A percentile compares a stretch with the other conserved stretches of the same genome.
Conservation (phyloP, 35 echinoderm and acorn worm genomes). For the Ophioderma brevispina region DNA sequence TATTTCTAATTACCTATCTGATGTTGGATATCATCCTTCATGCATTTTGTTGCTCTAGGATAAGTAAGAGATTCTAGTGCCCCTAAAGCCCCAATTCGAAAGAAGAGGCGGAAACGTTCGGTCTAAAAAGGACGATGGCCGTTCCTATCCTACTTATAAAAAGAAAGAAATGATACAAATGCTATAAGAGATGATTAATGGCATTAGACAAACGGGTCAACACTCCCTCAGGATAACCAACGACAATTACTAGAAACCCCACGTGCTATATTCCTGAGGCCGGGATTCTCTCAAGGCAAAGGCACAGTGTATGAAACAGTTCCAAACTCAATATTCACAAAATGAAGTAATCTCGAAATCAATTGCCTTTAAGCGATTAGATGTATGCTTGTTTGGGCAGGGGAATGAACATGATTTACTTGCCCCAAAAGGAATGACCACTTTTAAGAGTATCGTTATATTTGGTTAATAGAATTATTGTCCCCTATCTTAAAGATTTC, state of each 20-base stretch:
- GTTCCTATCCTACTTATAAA: conserved; percentile 19
- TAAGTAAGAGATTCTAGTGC: conserved; percentile 35
- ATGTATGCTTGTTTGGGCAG: conserved; percentile 20
- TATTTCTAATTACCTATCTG: conserved; percentile 7
- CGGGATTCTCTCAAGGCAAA: conserved; percentile 27
- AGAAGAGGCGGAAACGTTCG: conserved; percentile 47
- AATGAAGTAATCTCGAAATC: conserved; percentile 8
- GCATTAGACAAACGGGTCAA: background rate
- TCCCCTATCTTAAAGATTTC: background rate
- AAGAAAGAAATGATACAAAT: conserved; percentile 40
- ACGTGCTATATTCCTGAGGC: conserved; percentile 10
- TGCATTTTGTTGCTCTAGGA: background rate
- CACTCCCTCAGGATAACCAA: background rate
- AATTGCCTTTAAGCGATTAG: background rate
- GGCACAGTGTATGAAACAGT: conserved; percentile 8
- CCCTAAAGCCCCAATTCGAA: conserved; percentile 11
- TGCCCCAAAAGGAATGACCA: conserved; percentile 18
- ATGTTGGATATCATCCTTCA: conserved; percentile 33
- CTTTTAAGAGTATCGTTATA: conserved; percentile 39
- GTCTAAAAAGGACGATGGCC: background rate
- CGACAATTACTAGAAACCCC: conserved; percentile 23
- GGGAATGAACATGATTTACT: conserved; percentile 60
- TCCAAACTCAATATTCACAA: conserved; percentile 8
- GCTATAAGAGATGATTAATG: conserved; percentile 26
- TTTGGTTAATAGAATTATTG: conserved; percentile 13